These are phyloP conservation scores for Batillaria attramentaria DNA, from an alignment of 1,140 invertebrate genomes.

Conservation along the genomic window DNA sequence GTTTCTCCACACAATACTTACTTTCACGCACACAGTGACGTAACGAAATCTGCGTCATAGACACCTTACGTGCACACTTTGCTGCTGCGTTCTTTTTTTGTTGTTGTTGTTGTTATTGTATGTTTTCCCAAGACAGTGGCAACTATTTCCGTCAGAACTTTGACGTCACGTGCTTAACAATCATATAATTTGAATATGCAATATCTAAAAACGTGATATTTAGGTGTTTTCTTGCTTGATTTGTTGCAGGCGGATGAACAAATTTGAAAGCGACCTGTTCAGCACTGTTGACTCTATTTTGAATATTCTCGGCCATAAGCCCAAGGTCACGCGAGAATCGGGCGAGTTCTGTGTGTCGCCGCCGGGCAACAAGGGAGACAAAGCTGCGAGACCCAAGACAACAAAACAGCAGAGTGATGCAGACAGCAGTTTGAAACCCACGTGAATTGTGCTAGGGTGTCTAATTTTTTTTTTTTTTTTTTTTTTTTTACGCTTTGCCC, in stretches of 20 bases:
- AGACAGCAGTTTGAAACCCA: constrained; percentile 40
- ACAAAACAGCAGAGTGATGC: constrained; percentile 45
- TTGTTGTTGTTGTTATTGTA: background rate
- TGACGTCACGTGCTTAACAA: background rate
- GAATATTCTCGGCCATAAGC: constrained; percentile 66
- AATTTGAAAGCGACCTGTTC: constrained; percentile 68
- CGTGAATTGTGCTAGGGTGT: background rate
- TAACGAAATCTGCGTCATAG: too few relatives aligned
- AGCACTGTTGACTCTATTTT: constrained; percentile 68
- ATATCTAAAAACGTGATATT: background rate
- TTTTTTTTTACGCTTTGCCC: background rate
- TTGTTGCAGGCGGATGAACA: constrained; percentile 66
- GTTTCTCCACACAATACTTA: too few relatives aligned
- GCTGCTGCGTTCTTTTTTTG: background rate
- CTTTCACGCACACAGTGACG: too few relatives aligned
- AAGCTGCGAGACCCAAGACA: constrained; percentile 44
- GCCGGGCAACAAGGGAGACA: constrained; percentile 37
- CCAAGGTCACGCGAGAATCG: constrained; percentile 47
- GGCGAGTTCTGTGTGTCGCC: constrained; percentile 27
- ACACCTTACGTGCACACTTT: background rate
- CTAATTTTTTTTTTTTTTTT: background rate
- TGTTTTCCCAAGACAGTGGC: background rate
- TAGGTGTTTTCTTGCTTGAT: constrained; percentile 31
- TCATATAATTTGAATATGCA: background rate
- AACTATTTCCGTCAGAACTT: background rate